Percentiles rank a stretch among this genome's conserved stretches.
Evolutionary conservation across 2,888 invertebrate genomes (phyloP).

Genomic region (Lochmaea crataegi): DNA sequence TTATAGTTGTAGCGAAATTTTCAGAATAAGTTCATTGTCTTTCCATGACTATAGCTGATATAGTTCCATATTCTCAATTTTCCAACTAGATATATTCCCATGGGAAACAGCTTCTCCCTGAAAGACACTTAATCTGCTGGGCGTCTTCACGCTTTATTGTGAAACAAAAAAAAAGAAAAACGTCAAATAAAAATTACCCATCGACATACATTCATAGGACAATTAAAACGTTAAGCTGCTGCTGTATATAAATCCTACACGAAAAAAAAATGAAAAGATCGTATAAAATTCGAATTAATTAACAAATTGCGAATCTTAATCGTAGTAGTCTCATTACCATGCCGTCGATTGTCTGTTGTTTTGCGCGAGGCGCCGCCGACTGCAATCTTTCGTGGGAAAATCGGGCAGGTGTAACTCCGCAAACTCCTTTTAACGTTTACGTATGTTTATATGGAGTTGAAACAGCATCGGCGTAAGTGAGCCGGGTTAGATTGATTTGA

Average conservation of each 20-base stretch:
- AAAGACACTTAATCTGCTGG: too few relatives aligned
- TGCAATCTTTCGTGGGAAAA: constrained; percentile 59
- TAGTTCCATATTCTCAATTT: too few relatives aligned
- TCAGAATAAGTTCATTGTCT: too few relatives aligned
- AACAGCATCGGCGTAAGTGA: constrained; percentile 5
- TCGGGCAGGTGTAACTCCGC: constrained; percentile 59
- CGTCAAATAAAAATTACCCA: too few relatives aligned
- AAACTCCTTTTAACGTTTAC: constrained; percentile 9
- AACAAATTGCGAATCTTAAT: constrained; percentile 58
- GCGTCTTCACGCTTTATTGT: too few relatives aligned
- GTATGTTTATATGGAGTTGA: constrained; percentile 5
- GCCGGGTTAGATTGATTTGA: background rate
- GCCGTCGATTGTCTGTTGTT: constrained; percentile 55
- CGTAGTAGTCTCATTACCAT: constrained; percentile 58
- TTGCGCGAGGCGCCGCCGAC: constrained; percentile 54
- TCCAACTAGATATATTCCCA: too few relatives aligned
- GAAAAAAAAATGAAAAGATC: background rate
- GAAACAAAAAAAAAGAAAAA: too few relatives aligned
- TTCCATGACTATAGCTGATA: too few relatives aligned
- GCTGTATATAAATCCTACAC: constrained; percentile 34
- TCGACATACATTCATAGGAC: background rate
- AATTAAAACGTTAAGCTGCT: constrained; percentile 2
- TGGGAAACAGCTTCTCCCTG: too few relatives aligned
- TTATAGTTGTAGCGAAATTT: too few relatives aligned
- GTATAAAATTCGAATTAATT: constrained; percentile 56